phyloP scores from a whole-genome alignment of 2,888 invertebrate species.

The Xanthorhoe spadicearia region DNA sequence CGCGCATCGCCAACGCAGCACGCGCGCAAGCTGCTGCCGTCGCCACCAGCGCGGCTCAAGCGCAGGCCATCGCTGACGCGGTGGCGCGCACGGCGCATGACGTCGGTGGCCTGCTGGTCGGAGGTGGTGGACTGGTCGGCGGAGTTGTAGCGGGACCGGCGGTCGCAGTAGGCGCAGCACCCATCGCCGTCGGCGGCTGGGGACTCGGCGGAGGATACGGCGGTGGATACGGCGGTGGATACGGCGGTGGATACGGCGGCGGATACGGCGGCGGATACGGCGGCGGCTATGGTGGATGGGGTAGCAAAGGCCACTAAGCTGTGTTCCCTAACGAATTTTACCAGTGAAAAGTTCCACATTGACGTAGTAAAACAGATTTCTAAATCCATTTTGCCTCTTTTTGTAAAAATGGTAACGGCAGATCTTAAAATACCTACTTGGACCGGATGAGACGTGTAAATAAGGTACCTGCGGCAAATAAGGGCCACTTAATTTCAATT shows the following conservation, averaged over 20 bases:
- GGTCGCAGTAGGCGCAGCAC: conserved; percentile 34
- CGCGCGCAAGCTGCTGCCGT: conserved; percentile 65
- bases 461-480: no score
- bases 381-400: conserved; percentile 72
- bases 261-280: conserved; percentile 50
- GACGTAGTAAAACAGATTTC: conserved; percentile 63
- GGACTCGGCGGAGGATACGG: conserved; percentile 50
- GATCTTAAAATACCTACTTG: conserved; percentile 61
- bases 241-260: conserved; percentile 47
- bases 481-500: no score
- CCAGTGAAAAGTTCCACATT: conserved; percentile 51
- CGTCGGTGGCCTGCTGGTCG: conserved; percentile 47
- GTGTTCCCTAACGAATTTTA: conserved; percentile 27
- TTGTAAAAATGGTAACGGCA: conserved; percentile 76
- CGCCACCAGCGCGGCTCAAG: conserved; percentile 67
- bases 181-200: conserved; percentile 48
- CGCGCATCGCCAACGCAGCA: conserved; percentile 72
- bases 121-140: conserved; percentile 51
- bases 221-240: conserved; percentile 47
- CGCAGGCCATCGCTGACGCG: conserved; percentile 69
- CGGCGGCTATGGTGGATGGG: conserved; percentile 50
- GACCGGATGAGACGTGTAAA: conserved; percentile 64
- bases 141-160: conserved; percentile 44
- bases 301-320: conserved; percentile 48
- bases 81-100: conserved; percentile 68